A percentile compares a stretch with the other conserved stretches of the same genome.
These are phyloP conservation scores for Nomada fucata DNA, from an alignment of 2,888 invertebrate genomes.

Conservation along the genomic window DNA sequence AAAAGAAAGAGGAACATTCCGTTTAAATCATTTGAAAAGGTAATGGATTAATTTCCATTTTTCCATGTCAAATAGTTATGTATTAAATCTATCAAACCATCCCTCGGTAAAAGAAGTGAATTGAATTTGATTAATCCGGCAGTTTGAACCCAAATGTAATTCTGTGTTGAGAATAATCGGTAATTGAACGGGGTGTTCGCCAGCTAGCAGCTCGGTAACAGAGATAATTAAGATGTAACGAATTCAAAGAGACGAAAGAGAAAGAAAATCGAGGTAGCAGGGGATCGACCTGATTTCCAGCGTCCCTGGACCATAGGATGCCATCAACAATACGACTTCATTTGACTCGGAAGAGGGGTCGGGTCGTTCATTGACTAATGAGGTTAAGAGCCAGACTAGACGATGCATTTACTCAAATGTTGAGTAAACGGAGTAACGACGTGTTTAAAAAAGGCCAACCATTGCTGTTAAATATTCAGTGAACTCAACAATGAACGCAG, in stretches of 20 bases:
- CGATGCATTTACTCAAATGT: constrained; percentile 34
- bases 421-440: constrained; percentile 13
- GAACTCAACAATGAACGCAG: not conserved
- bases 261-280: constrained; percentile 7
- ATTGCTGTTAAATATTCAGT: not conserved
- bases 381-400: constrained; percentile 49
- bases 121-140: not conserved
- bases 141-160: not conserved
- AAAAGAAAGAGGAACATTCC: no score
- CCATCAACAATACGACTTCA: constrained; percentile 47
- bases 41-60: no score
- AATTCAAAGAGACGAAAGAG: constrained; percentile 7
- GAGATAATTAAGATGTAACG: not conserved
- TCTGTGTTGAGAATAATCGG: not conserved
- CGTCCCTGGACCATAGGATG: constrained; percentile 29
- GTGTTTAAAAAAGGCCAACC: constrained; percentile 1
- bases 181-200: not conserved
- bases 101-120: no score
- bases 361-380: constrained; percentile 28
- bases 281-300: constrained; percentile 31
- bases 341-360: constrained; percentile 40
- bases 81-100: no score
- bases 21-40: no score
- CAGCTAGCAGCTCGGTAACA: not conserved
- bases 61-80: no score